Evolutionary conservation across 2,888 invertebrate genomes (phyloP), one percentile per base, ranked within the genome.

Genomic region (Synergus laeviventris): DNA sequence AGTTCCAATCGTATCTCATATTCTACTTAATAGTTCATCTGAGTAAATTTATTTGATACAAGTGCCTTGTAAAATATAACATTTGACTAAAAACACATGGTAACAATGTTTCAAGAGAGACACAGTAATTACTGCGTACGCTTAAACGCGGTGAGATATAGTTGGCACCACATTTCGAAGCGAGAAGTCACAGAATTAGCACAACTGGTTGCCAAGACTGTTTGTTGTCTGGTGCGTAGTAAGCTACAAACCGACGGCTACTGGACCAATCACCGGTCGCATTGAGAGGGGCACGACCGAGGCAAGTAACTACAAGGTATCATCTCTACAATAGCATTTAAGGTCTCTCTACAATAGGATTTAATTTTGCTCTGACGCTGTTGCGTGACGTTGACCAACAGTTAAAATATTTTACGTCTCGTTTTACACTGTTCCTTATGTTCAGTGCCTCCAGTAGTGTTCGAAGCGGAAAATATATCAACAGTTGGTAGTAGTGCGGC

Each of bases 281-380:
- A 81, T 84, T 84, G 82, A 77, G 78, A 84, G 87, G 84, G 87
- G 88, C 86, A 86, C 86, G 86, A 82, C 85, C 80, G 77, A 74
- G 76, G 59, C 38, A n/a, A 42, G n/a, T 14, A 9, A 24, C 9
- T 45, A 54, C 11, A 9, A 31, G 0, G 31, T 31, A 31, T 5
- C 2, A 31, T 5, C 2, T 31, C 31, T 31, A 31, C 31, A 31
- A 31, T 31, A 31, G 5, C 31, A 31, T 31, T 31, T 31, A 31
- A 31, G 7, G n/a, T n/a, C n/a, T n/a, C n/a, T n/a, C n/a, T n/a
- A n/a, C n/a, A n/a, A n/a, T n/a, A n/a, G n/a, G n/a, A n/a, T n/a
- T n/a, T n/a, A n/a, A n/a, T n/a, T n/a, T n/a, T n/a, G n/a, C n/a
- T n/a, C n/a, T n/a, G n/a, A n/a, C n/a, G n/a, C n/a, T n/a, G n/a